These are phyloP conservation scores for Teleogryllus oceanicus DNA, from an alignment of 2,888 invertebrate species.

Conservation along the genomic window DNA sequence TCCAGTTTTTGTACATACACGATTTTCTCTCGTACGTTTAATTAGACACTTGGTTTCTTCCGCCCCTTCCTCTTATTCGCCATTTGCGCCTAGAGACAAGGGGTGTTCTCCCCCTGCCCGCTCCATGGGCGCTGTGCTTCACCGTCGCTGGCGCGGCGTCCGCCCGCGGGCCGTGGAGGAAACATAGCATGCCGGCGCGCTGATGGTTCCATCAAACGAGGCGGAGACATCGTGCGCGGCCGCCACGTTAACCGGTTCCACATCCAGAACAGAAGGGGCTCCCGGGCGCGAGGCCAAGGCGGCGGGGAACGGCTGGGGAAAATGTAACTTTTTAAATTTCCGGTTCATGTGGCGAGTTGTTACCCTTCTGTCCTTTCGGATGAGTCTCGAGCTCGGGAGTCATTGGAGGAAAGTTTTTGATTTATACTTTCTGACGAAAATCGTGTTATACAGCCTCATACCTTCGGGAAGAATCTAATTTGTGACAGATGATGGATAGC, in stretches of 20 bases:
- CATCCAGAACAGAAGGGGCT: background rate
- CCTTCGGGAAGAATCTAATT: background rate
- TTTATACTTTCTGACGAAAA: background rate
- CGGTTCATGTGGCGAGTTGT: slow-evolving; percentile 1
- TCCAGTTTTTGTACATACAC: too few species aligned
- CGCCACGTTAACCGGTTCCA: too few species aligned
- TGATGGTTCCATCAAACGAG: slow-evolving; percentile 19
- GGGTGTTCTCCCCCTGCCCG: too few species aligned
- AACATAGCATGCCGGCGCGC: slow-evolving; percentile 10
- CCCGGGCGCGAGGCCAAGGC: background rate
- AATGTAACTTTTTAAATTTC: slow-evolving; percentile 18
- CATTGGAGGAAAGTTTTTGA: slow-evolving; percentile 10
- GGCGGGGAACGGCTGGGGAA: background rate
- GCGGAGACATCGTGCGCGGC: background rate
- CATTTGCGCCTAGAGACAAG: too few species aligned
- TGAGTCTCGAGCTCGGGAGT: background rate
- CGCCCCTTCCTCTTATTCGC: too few species aligned
- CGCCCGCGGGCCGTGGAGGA: slow-evolving; percentile 1
- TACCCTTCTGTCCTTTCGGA: background rate
- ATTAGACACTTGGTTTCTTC: too few species aligned
- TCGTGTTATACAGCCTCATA: background rate
- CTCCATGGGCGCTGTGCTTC: too few species aligned
- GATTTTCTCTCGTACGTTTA: too few species aligned
- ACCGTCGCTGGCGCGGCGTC: background rate
- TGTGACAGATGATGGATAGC: slow-evolving; percentile 18